Base-by-base conservation (phyloP, 1,140 invertebrate species). In the Orussus abietinus region DNA sequence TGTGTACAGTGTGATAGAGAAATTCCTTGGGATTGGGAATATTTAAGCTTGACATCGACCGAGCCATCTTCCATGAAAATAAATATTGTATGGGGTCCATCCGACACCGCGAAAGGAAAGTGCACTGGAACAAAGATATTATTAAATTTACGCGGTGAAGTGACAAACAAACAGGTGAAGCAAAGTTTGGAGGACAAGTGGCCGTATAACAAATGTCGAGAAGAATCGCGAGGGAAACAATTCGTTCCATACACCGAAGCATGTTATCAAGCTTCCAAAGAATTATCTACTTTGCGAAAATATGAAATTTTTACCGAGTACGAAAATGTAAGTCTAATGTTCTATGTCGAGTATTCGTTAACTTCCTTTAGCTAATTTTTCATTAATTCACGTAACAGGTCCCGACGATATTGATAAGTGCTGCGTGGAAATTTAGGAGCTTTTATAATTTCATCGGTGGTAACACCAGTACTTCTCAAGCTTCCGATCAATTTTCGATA, bases 251-350 rank as follows among this genome's bases (percentile, higher is more conserved):
- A 62, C 14, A 63, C 68, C 1, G 55, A 65, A 32, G 65, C 67
- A 25, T 74, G 71, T 46, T 70, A 71, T 38, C 57, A 65, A 52
- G 55, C 49, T 17, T 71, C 69, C 4, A 62, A 47, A 42, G 68
- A 72, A 53, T 49, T 74, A 25, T 71, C 69, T 2, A 72, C 68
- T 3, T 53, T 72, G 4, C 55, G 69, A 32, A 64, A 56, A 39
- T 72, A 72, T 51, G 47, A 63, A 47, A 49, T 62, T 17, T 39
- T 47, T 17, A 42, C 60, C n/a, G 26, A 38, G 21, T 55, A 62
- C 30, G 57, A 66, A 55, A 67, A 69, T 41, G 69, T 72, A 57
- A 67, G 54, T 26, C 19, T 35, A 20, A 34, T 36, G 47, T 26
- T 29, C 7, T 11, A 34, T 29, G 13, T 20, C 11, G 11, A 20